Evolutionary conservation across 2,888 invertebrate species (phyloP), one percentile per base, ranked within the genome.

Genomic region (Cataglyphis altisquamis): DNA sequence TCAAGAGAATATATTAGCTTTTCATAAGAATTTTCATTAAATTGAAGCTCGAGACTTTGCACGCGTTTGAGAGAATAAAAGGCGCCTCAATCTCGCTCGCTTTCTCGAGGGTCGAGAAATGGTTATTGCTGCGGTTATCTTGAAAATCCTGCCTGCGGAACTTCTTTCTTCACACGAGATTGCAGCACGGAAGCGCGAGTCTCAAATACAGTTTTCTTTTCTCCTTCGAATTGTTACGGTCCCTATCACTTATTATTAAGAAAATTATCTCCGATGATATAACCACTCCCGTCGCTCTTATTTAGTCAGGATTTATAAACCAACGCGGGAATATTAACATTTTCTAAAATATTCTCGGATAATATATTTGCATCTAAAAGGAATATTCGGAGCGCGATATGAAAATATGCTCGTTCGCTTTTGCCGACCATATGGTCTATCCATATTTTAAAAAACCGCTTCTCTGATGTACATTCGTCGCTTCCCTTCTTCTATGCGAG

Each of bases 401-500:
- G 0, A 12, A 12, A 8, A 52, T 1, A 45, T 45, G 25, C 3
- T 21, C 21, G 32, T 29, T 62, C 12, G 29, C 45, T 75, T 84
- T 57, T 39, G 63, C 72, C 68, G 83, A 85, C 85, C 85, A 81
- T 75, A 83, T 74, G 48, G 72, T 78, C 91, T 88, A 92, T 93
- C 86, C 88, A 93, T 93, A 93, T 92, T 92, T 93, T 81, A 93
- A 92, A 91, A 91, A 93, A 90, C 90, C 92, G 90, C 91, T 92
- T 93, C 87, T 90, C 88, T 88, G 90, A 92, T 90, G 92, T 91
- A 52, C 48, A 93, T 91, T 91, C 92, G 90, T 80, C 86, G 83
- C 86, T 68, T 70, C 72, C 82, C 64, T 82, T 74, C 82, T 75
- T 72, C 32, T 57, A 10, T 36, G 39, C 72, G 77, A 36, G 86